Conservation (phyloP, 2,113 vertebrate genomes). For the Oriolus oriolus region DNA sequence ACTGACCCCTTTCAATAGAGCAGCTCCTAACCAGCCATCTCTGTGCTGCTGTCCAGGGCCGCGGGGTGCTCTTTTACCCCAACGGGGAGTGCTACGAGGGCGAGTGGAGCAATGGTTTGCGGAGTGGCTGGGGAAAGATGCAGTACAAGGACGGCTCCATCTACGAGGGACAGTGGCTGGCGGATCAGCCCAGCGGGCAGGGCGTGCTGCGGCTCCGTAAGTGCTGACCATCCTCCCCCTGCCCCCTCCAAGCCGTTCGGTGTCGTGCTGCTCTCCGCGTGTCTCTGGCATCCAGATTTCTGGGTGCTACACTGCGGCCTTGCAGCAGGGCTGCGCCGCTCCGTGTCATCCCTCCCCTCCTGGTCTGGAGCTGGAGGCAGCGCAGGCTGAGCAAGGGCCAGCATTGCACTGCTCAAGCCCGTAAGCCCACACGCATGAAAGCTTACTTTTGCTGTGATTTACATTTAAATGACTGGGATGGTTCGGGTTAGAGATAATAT, state of each 20-base stretch:
- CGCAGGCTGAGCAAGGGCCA: not conserved
- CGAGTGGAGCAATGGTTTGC: constrained; percentile 76
- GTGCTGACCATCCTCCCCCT: not conserved
- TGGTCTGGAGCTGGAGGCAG: not conserved
- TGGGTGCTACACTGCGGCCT: not conserved
- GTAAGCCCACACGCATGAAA: not conserved
- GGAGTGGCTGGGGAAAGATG: constrained; percentile 87
- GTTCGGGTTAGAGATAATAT: constrained; percentile 39
- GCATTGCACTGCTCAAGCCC: not conserved
- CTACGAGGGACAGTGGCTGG: constrained; percentile 88
- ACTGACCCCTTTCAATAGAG: not conserved
- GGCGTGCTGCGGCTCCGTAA: constrained; percentile 80
- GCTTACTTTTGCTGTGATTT: constrained; percentile 27
- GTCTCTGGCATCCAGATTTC: not conserved
- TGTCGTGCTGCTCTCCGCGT: not conserved
- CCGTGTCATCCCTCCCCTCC: not conserved
- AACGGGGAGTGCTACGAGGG: constrained; percentile 80
- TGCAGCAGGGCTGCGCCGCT: not conserved
- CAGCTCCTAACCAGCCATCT: not conserved
- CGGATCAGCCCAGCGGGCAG: constrained; percentile 72
- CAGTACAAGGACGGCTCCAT: constrained; percentile 75
- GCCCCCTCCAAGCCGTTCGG: not conserved
- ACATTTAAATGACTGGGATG: constrained; percentile 28
- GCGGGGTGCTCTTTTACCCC: constrained; percentile 75
- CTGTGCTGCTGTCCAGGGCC: constrained; percentile 71